Evolutionary conservation across 2,113 vertebrate species (phyloP).

Genomic region (crab-eating macaque (Macaca fascicularis)): T2T-MFA8v1.1 NC_088377.1:49335501-49336000

Average conservation of each 20-base stretch:
- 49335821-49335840: not conserved
- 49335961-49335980: constrained; percentile 17
- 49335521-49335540: constrained; percentile 73
- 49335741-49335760: constrained; percentile 69
- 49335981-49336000: constrained; percentile 70
- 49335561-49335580: constrained; percentile 79
- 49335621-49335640: constrained; percentile 72
- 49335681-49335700: constrained; percentile 80
- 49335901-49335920: not conserved
- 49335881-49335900: not conserved
- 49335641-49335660: constrained; percentile 76
- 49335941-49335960: constrained; percentile 62
- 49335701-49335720: constrained; percentile 86
- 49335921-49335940: not conserved
- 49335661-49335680: not conserved
- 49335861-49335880: not conserved
- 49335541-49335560: constrained; percentile 56
- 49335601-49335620: constrained; percentile 87
- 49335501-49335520: constrained; percentile 88
- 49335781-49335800: not conserved
- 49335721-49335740: constrained; percentile 80
- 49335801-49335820: not conserved
- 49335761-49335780: constrained; percentile 70
- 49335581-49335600: constrained; percentile 86
- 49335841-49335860: rapidly evolving